Evolutionary conservation across 2,888 invertebrate species (phyloP), one percentile per base, ranked within the genome.

Genomic region (Ptilodon capucinus): DNA sequence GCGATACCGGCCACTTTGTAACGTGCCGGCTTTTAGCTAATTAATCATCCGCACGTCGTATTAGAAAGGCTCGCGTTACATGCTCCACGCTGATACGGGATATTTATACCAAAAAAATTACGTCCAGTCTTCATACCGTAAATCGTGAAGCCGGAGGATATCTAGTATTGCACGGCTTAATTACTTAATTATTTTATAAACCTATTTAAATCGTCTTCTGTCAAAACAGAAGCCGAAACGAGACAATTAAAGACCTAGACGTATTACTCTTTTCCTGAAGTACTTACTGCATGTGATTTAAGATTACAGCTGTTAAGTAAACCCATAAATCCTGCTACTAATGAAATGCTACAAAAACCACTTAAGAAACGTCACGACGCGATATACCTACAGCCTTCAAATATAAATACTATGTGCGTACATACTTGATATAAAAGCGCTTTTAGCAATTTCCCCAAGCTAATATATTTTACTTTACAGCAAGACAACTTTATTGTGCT

Each of bases 41-140:
- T 68, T 60, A 64, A 62, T 68, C 69, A 66, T 58, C 64, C 62
- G 46, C 42, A 54, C 53, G 65, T 64, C 68, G 68, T 64, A 66
- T 66, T 66, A 64, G 51, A 56, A 51, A 60, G 38, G 6, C 32
- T 13, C 18, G 9, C n/a, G 17, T 18, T 35, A 35, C 35, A 17
- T 35, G 38, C 19, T 2, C 16, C 11, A 35, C 19, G 18, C 6
- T 38, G n/a, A 38, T 38, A 35, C 5, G 18, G 38, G 19, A 14
- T 6, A 32, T 38, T 19, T 18, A 38, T 13, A 0, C 19, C 9
- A 28, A 28, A 28, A 28, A 28, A 8, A 11, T 0, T 11, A 1
- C 2, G 3, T n/a, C 5, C 7, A 21, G 21, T 7, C 21, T 7
- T 6, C 21, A 6, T 21, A 21, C 5, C n/a, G n/a, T n/a, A 5